These are phyloP conservation scores for Agrilus cyanescens DNA, from an alignment of 2,888 invertebrate genomes.

Conservation along the genomic window DNA sequence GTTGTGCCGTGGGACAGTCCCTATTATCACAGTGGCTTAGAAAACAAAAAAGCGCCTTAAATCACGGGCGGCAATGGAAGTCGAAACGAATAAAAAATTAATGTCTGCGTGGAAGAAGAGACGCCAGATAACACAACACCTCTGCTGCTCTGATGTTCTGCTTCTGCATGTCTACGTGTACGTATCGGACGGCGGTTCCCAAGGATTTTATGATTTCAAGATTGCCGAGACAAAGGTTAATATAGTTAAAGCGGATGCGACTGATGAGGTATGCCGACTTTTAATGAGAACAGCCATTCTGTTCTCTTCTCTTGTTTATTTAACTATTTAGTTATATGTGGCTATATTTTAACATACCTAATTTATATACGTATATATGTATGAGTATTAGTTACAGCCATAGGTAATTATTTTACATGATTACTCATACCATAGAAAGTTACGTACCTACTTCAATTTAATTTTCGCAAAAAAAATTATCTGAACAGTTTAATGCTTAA, in stretches of 20 bases:
- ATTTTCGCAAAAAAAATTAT: too few relatives aligned
- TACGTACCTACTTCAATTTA: too few relatives aligned
- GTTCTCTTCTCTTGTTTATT: too few relatives aligned
- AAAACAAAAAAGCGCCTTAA: conserved; percentile 34
- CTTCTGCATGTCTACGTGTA: neutral
- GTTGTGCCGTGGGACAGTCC: conserved; percentile 34
- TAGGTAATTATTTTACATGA: too few relatives aligned
- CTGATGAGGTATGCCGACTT: conserved; percentile 26
- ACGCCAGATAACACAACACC: conserved; percentile 9
- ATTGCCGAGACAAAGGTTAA: conserved; percentile 20
- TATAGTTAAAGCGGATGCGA: conserved; percentile 31
- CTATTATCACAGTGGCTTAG: conserved; percentile 35
- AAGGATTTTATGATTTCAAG: conserved; percentile 29
- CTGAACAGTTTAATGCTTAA: too few relatives aligned
- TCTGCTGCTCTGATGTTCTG: neutral
- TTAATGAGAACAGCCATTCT: too few relatives aligned
- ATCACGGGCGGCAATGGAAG: conserved; percentile 24
- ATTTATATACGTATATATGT: too few relatives aligned
- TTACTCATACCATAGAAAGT: too few relatives aligned
- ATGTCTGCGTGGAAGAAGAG: conserved; percentile 15
- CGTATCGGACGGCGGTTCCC: neutral
- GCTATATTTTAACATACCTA: too few relatives aligned
- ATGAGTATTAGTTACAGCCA: too few relatives aligned
- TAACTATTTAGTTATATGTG: too few relatives aligned
- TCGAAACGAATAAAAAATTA: conserved; percentile 24